Percentiles rank a stretch among this genome's conserved stretches.
These are phyloP conservation scores for Drosophila pallidifrons DNA, from an alignment of 1,140 invertebrate genomes.

Conservation along the genomic window DNA sequence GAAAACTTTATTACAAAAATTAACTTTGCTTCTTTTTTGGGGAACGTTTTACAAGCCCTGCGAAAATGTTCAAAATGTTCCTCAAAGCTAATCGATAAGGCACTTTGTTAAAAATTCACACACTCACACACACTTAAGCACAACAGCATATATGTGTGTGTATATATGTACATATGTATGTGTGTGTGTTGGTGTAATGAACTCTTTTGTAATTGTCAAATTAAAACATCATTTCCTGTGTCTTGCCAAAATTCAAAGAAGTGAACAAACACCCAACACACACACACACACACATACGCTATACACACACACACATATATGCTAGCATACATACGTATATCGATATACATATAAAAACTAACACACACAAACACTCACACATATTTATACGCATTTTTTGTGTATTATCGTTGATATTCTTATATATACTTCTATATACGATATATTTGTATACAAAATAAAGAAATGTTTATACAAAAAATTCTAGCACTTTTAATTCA, in stretches of 20 bases:
- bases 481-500: not conserved
- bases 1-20: not conserved
- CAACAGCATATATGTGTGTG: not conserved
- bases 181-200: not conserved
- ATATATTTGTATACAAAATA: conserved; percentile 47
- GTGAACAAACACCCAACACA: conserved; percentile 5
- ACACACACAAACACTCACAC: conserved; percentile 1
- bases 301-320: conserved; percentile 19
- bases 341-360: not conserved
- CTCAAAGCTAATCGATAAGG: conserved; percentile 23
- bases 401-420: conserved; percentile 42
- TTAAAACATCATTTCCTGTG: not conserved
- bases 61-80: conserved; percentile 18
- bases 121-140: conserved; percentile 1
- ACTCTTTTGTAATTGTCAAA: conserved; percentile 1
- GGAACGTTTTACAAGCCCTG: conserved; percentile 15
- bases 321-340: not conserved
- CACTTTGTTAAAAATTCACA: conserved; percentile 27
- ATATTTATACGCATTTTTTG: conserved; percentile 55
- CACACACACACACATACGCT: conserved; percentile 4
- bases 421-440: conserved; percentile 42
- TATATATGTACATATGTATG: not conserved
- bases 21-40: conserved; percentile 13
- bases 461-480: conserved; percentile 18
- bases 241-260: conserved; percentile 25